Base-by-base conservation (phyloP, 2,888 invertebrate genomes). In the Eupelmus urozonus region DNA sequence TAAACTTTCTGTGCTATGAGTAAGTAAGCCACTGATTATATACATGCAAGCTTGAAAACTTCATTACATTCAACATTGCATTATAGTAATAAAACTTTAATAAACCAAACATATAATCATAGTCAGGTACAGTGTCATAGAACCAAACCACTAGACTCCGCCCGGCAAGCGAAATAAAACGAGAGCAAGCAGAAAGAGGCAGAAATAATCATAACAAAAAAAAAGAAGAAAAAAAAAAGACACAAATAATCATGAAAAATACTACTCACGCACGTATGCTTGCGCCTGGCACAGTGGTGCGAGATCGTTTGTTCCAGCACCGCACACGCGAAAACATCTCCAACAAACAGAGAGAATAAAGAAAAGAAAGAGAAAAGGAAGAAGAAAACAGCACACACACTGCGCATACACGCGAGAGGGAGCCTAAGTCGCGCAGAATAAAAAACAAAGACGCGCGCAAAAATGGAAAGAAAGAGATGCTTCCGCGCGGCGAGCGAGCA, bases 361-460 rank as follows among this genome's bases (percentile, higher is more conserved):
- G 70, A 67, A 63, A 67, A 63, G 82, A 82, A 78, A 78, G 62
- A 42, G 79, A 76, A 71, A 75, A 80, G 69, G 81, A 76, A 82
- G 81, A 78, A 51, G 73, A 78, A 78, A 57, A 66, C 71, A 78
- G 82, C 11, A 25, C 18, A 29, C 25, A 51, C 51, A n/a, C 51
- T n/a, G 45, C 34, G 20, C 45, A 16, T 51, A 49, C 18, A 16
- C 53, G 34, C 53, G 59, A 59, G 34, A 20, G 34, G 62, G 13
- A 13, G 67, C 34, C 42, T 55, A 72, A 60, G 40, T 34, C 63
- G 73, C 59, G 73, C n/a, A 27, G 57, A 73, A 45, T 13, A 45
- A 45, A 45, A 45, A 45, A 45, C 62, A 63, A 62, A 70, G 78
- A 60, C 45, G 70, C 53, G 65, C 18, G 20, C 67, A 74, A 62